Base-by-base conservation (phyloP, 2,113 vertebrate species). In the Pteropus alecto region DNA sequence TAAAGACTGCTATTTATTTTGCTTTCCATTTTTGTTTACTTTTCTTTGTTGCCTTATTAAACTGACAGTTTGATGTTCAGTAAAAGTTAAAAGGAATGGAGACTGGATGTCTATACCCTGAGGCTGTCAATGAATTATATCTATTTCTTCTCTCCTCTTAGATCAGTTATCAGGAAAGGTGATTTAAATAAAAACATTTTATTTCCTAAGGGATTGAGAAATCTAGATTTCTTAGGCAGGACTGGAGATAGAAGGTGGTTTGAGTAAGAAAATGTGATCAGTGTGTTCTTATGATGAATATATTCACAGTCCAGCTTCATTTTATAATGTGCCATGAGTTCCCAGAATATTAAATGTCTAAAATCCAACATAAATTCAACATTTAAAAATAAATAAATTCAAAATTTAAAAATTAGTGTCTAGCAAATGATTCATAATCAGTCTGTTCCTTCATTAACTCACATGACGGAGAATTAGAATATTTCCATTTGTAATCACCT, bases 1-100 rank as follows among this genome's bases (percentile, higher is more conserved):
- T 93, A 46, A 96, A 93, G 79, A 71, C 19, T 77, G 8, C 67
- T 85, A 51, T 92, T 91, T 91, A 96, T 94, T 96, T 93, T 94
- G 81, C 61, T 97, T 94, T 95, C 67, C 7, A 24, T 54, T 92
- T 86, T 79, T 85, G 61, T 85, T 94, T 94, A 38, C 56, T 94
- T 94, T 96, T 81, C 58, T 95, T 90, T 94, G 54, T 81, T 93
- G 60, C 51, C 43, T 93, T 94, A 71, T 60, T 96, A 65, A 87
- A 78, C 38, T 70, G 90, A 81, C 33, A 88, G 76, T 58, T 60
- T 68, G 33, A 43, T 90, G 61, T 51, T 70, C 85, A 91, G 82
- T 63, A 83, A 94, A 86, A 97, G 70, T 83, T 76, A 33, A 79
- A 94, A 71, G 60, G 61, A 68, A 41, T 63, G 73, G 93, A 96